Percentiles rank a stretch among this genome's conserved stretches.
Evolutionary conservation across 1,140 invertebrate genomes (phyloP).

Genomic region (Holcopasites calliopsidis): DNA sequence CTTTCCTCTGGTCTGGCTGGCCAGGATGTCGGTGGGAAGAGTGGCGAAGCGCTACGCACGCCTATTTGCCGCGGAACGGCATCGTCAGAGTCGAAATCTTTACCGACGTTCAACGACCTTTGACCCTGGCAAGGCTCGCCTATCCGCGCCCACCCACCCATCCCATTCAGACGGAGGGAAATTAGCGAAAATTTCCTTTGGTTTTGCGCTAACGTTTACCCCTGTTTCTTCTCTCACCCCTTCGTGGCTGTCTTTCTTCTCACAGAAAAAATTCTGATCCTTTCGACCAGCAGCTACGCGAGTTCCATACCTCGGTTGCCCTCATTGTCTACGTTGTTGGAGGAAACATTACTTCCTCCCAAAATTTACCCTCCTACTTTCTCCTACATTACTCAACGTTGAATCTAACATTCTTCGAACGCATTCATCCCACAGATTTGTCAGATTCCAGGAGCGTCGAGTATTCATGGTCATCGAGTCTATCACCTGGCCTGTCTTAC

Average conservation of each 20-base stretch:
- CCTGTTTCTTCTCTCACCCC: conserved; percentile 14
- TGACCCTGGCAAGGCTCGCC: conserved; percentile 65
- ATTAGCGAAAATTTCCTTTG: conserved; percentile 51
- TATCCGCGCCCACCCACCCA: conserved; percentile 6
- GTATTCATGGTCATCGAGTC: no score
- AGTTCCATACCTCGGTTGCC: not conserved
- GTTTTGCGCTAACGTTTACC: conserved; percentile 31
- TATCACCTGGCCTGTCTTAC: no score
- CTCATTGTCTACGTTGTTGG: not conserved
- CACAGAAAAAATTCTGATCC: not conserved
- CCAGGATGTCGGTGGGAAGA: conserved; percentile 11
- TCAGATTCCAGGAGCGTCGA: not conserved
- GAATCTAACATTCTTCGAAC: not conserved
- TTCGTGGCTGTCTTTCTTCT: not conserved
- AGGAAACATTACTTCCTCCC: not conserved
- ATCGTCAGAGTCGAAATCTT: conserved; percentile 73
- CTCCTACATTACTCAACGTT: no score
- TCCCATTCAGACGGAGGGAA: not conserved
- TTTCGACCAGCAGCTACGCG: not conserved
- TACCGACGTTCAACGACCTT: conserved; percentile 76
- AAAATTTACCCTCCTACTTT: not conserved
- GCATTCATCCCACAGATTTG: not conserved
- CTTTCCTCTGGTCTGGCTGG: conserved; percentile 15
- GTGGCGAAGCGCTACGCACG: conserved; percentile 20
- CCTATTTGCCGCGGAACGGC: conserved; percentile 70